Evolutionary conservation across 2,888 invertebrate species (phyloP).

Genomic region (Priocnemis perturbator): DNA sequence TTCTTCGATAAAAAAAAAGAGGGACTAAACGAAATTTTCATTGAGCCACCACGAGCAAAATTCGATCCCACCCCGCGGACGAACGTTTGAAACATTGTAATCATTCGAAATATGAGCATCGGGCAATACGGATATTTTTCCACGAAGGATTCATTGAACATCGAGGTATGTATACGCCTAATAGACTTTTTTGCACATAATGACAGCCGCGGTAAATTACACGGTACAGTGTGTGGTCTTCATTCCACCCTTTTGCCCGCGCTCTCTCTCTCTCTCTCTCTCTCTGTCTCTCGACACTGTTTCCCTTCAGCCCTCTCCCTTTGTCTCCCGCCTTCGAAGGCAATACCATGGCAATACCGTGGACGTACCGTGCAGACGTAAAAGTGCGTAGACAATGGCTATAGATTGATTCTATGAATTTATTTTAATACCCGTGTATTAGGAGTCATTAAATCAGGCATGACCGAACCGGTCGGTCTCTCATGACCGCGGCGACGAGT

Average conservation of each 20-base stretch:
- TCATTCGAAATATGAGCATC: no score
- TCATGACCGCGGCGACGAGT: conserved; percentile 25
- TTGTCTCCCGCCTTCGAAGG: neutral
- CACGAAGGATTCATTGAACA: neutral
- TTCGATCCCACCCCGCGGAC: no score
- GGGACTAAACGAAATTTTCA: no score
- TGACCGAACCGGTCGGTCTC: conserved; percentile 38
- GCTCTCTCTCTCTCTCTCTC: conserved; percentile 14
- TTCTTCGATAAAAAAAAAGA: no score
- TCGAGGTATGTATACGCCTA: conserved; percentile 38
- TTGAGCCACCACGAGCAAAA: no score
- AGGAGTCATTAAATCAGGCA: conserved; percentile 58
- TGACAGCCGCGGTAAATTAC: conserved; percentile 61
- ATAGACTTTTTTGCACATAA: conserved; percentile 58
- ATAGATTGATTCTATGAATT: conserved; percentile 65
- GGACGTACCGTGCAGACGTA: conserved; percentile 23
- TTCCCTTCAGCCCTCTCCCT: conserved; percentile 27
- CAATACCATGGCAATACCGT: conserved; percentile 4
- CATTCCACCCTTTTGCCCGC: conserved; percentile 24
- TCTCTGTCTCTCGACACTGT: conserved; percentile 20
- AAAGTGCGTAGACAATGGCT: conserved; percentile 57
- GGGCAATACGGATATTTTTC: neutral
- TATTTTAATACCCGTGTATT: conserved; percentile 63
- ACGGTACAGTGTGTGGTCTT: conserved; percentile 52
- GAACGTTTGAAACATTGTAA: no score